phyloP scores from a whole-genome alignment of 2,888 invertebrate species.

The Dasypogon diadema region DNA sequence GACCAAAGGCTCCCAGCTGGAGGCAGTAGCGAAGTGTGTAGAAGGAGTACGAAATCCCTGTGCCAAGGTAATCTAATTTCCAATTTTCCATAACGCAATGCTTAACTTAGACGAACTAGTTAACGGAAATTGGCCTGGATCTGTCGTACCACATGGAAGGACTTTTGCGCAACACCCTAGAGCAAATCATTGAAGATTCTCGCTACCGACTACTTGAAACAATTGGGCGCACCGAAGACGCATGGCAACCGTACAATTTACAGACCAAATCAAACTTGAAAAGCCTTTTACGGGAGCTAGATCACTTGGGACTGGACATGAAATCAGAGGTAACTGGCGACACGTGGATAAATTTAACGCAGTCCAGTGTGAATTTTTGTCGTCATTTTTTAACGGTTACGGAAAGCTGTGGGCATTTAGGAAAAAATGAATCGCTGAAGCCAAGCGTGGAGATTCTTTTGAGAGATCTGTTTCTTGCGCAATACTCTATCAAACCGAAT shows the following conservation, averaged over 20 bases:
- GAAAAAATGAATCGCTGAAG: slow-evolving; percentile 65
- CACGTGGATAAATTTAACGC: slow-evolving; percentile 68
- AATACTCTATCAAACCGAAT: slow-evolving; percentile 65
- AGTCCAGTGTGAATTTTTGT: slow-evolving; percentile 66
- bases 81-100: too few relatives aligned
- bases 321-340: slow-evolving; percentile 66
- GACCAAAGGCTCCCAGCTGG: slow-evolving; percentile 87
- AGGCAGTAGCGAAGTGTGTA: slow-evolving; percentile 88
- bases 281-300: slow-evolving; percentile 64
- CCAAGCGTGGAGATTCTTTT: slow-evolving; percentile 63
- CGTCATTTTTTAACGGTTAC: slow-evolving; percentile 66
- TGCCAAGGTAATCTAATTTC: slow-evolving; percentile 60
- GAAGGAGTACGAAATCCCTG: slow-evolving; percentile 76
- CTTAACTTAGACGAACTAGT: slow-evolving; percentile 58
- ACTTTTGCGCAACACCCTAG: slow-evolving; percentile 78
- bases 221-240: slow-evolving; percentile 67
- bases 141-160: slow-evolving; percentile 92
- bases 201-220: slow-evolving; percentile 65
- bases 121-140: slow-evolving; percentile 84
- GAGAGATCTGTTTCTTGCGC: slow-evolving; percentile 65
- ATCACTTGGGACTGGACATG: slow-evolving; percentile 65
- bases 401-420: slow-evolving; percentile 65
- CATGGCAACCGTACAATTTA: slow-evolving; percentile 68
- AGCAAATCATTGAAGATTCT: slow-evolving; percentile 67
- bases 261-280: slow-evolving; percentile 68